These are phyloP conservation scores for Felis chaus DNA, from an alignment of 2,113 vertebrate species.

Conservation along the genomic window DNA sequence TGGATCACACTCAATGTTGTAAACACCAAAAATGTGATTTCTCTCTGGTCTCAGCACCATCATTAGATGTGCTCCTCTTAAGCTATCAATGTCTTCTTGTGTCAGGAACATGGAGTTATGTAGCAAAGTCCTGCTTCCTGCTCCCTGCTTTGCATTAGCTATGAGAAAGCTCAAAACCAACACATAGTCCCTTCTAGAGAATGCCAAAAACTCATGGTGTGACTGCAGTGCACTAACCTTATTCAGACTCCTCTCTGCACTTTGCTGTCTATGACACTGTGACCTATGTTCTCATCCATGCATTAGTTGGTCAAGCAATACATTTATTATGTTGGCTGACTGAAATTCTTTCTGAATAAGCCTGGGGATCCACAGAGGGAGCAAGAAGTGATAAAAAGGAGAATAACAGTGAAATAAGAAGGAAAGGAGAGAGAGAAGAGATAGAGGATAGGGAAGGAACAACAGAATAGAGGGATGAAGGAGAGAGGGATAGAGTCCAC, in stretches of 20 bases:
- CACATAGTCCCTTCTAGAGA: background rate
- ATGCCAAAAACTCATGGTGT: background rate
- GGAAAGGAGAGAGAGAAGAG: background rate
- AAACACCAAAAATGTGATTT: background rate
- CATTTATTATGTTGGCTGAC: background rate
- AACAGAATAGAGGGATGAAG: background rate
- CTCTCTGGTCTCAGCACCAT: background rate
- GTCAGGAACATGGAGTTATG: background rate
- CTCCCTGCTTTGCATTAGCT: background rate
- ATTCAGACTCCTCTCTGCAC: background rate
- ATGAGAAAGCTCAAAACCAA: background rate
- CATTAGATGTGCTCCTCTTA: background rate
- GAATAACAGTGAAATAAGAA: background rate
- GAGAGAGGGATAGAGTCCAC: rapidly evolving
- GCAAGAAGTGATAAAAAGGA: background rate
- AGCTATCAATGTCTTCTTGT: background rate
- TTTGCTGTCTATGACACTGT: background rate
- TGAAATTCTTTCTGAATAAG: background rate
- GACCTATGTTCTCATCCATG: background rate
- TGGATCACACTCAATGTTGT: rapidly evolving
- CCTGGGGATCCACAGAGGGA: background rate
- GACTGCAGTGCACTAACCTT: background rate
- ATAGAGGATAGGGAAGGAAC: background rate
- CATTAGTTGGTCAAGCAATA: background rate
- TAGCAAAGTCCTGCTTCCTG: background rate